Conservation (phyloP, 1,140 invertebrate species). For the Drosophila simulans region DNA sequence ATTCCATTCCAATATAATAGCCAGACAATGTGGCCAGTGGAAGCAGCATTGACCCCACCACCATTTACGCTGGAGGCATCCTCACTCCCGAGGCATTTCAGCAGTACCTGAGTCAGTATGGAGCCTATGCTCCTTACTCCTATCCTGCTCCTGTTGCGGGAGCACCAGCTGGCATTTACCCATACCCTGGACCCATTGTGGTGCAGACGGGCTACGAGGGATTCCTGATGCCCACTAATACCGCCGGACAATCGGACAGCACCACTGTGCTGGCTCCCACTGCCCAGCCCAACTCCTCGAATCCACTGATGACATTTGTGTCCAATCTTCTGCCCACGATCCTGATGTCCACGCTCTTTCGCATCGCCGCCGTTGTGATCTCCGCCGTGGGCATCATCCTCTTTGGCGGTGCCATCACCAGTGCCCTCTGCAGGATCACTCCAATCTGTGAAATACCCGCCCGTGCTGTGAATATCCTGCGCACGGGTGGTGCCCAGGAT, state of each 20-base stretch:
- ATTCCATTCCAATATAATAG: not conserved
- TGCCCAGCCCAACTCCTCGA: constrained; percentile 5
- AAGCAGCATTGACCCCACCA: constrained; percentile 64
- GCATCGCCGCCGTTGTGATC: constrained; percentile 66
- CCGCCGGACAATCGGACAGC: constrained; percentile 19
- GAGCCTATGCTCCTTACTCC: constrained; percentile 59
- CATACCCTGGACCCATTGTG: constrained; percentile 65
- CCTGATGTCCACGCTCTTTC: constrained; percentile 75
- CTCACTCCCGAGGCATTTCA: constrained; percentile 78
- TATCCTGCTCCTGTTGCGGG: constrained; percentile 55
- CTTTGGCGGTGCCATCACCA: constrained; percentile 86
- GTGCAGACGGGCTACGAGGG: constrained; percentile 85
- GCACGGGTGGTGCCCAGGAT: constrained; percentile 69
- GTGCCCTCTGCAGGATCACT: constrained; percentile 88
- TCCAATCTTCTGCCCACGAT: constrained; percentile 58
- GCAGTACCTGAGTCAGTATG: constrained; percentile 78
- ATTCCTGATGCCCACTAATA: constrained; percentile 66
- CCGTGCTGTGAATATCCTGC: constrained; percentile 85
- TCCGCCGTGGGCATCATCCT: constrained; percentile 86
- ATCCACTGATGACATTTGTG: constrained; percentile 55
- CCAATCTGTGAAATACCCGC: constrained; percentile 88
- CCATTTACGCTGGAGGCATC: constrained; percentile 66
- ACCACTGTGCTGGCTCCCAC: constrained; percentile 36
- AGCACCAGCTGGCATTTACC: constrained; percentile 60
- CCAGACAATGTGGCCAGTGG: constrained; percentile 61